Conservation (phyloP, 2,888 invertebrate genomes). For the Cryptocheilus praepositus region DNA sequence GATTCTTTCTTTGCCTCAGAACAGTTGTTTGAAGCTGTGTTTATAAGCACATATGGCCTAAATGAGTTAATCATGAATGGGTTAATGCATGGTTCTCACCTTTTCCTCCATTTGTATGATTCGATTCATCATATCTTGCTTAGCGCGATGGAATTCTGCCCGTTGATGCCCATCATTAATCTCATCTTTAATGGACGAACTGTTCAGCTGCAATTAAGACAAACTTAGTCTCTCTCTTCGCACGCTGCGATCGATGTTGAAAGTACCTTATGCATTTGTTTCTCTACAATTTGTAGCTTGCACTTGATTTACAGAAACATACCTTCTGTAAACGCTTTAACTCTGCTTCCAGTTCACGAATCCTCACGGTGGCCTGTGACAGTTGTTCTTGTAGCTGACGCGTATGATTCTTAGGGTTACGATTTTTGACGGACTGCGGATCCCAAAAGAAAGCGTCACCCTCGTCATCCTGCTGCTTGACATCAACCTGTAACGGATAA, state of each 20-base stretch:
- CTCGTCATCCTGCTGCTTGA: slow-evolving; percentile 54
- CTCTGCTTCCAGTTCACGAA: slow-evolving; percentile 67
- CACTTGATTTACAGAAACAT: slow-evolving; percentile 13
- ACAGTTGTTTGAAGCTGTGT: too few species aligned
- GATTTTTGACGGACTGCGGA: slow-evolving; percentile 55
- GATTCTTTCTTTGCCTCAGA: too few species aligned
- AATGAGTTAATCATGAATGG: too few species aligned
- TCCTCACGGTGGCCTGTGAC: slow-evolving; percentile 70
- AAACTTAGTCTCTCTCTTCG: neutral
- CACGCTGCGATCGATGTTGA: neutral
- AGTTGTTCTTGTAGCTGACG: slow-evolving; percentile 66
- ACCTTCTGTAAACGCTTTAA: slow-evolving; percentile 62
- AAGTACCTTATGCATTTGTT: neutral
- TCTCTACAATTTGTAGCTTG: neutral
- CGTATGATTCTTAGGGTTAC: slow-evolving; percentile 57
- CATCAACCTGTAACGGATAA: slow-evolving; percentile 58
- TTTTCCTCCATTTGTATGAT: slow-evolving; percentile 73
- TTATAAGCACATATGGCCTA: too few species aligned
- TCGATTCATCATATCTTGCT: slow-evolving; percentile 72
- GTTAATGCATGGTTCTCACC: slow-evolving; percentile 49
- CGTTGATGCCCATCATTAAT: slow-evolving; percentile 64
- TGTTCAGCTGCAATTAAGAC: slow-evolving; percentile 39
- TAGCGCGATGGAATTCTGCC: slow-evolving; percentile 67
- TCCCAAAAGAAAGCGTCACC: slow-evolving; percentile 70
- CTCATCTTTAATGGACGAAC: slow-evolving; percentile 62